Evolutionary conservation across 1,140 invertebrate species (phyloP).

Genomic region (Drosophila nannoptera): DNA sequence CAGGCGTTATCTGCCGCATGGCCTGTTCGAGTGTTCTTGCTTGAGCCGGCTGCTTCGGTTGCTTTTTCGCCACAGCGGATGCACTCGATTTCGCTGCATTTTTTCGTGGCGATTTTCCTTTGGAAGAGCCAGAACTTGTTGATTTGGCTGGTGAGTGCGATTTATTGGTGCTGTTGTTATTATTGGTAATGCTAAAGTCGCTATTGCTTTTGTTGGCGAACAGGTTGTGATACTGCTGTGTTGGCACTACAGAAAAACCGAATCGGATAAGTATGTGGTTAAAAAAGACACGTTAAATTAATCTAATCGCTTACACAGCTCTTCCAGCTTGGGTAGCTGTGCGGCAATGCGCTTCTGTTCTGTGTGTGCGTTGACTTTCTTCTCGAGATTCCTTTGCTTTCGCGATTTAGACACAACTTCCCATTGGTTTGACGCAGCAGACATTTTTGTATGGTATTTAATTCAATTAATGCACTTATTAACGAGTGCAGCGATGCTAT

Average conservation of each 20-base stretch:
- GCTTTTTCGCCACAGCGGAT: conserved; percentile 7
- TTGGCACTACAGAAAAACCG: conserved; percentile 50
- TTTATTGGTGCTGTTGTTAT: conserved; percentile 78
- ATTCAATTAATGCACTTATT: conserved; percentile 37
- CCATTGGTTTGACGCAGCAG: conserved; percentile 83
- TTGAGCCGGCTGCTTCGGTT: conserved; percentile 65
- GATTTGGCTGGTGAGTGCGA: conserved; percentile 78
- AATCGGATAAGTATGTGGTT: conserved; percentile 2
- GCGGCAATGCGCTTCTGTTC: conserved; percentile 81
- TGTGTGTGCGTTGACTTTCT: conserved; percentile 76
- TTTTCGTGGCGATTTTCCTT: conserved; percentile 78
- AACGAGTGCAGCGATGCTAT: conserved; percentile 16
- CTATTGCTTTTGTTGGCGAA: conserved; percentile 25
- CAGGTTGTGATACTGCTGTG: conserved; percentile 61
- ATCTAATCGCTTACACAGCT: conserved; percentile 81
- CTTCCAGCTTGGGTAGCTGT: conserved; percentile 84
- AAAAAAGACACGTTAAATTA: neutral
- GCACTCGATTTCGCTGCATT: conserved; percentile 28
- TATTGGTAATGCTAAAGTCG: conserved; percentile 54
- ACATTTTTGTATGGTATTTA: conserved; percentile 80
- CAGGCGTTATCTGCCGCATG: conserved; percentile 71
- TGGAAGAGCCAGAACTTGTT: conserved; percentile 59
- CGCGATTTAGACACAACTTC: conserved; percentile 88
- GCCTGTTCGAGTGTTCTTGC: conserved; percentile 85
- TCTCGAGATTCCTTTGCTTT: conserved; percentile 82